These are phyloP conservation scores for Oriolus oriolus DNA, from an alignment of 2,113 vertebrate genomes.

Conservation along the genomic window DNA sequence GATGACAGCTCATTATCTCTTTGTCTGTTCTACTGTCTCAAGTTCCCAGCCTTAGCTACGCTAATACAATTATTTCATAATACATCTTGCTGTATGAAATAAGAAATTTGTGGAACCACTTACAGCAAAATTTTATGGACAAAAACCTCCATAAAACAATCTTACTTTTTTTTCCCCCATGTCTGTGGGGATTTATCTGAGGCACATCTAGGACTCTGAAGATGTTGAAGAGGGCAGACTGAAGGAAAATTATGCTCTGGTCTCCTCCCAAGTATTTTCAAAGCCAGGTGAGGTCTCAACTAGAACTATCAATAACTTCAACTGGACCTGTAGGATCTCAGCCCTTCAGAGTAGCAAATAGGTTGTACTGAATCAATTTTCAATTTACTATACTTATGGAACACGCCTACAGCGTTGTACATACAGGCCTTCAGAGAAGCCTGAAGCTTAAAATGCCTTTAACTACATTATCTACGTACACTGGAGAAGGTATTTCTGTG, in stretches of 20 bases:
- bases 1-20: not conserved
- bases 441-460: not conserved
- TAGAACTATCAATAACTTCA: not conserved
- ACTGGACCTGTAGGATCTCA: not conserved
- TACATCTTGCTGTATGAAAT: not conserved
- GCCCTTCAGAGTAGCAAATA: not conserved
- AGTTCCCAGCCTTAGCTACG: not conserved
- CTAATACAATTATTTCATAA: not conserved
- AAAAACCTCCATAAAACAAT: not conserved
- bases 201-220: not conserved
- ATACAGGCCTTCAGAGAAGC: not conserved
- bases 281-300: not conserved
- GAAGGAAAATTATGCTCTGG: not conserved
- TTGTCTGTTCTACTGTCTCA: not conserved
- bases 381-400: not conserved
- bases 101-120: not conserved
- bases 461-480: not conserved
- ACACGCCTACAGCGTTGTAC: not conserved
- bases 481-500: not conserved
- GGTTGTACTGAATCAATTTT: not conserved
- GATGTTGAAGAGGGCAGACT: not conserved
- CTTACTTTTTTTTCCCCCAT: not conserved
- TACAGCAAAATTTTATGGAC: not conserved
- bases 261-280: not conserved
- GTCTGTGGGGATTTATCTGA: not conserved